Evolutionary conservation across 2,797 vertebrate genomes (phyloP), one percentile per base, ranked within the genome.

Genomic region (Aplochiton taeniatus): DNA sequence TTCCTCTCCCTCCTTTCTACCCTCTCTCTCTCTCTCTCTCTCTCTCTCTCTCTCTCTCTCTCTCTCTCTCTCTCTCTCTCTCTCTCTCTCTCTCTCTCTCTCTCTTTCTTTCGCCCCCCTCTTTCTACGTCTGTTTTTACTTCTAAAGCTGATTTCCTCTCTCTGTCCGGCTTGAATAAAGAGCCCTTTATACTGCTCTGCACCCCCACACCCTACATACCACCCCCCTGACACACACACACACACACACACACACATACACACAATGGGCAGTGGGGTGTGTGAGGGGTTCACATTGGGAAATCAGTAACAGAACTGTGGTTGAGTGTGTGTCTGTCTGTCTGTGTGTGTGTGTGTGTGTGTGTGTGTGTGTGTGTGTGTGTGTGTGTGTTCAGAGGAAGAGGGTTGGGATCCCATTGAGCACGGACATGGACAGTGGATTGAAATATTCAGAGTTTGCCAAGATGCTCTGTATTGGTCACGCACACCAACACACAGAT

Each of bases 131-230:
- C 84, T 93, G 89, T 92, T 93, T 93, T 92, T 91, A 88, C 90
- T 91, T 90, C 90, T 89, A 85, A 91, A 87, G 87, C 89, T 88
- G 90, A 92, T 93, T 93, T 92, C 91, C 91, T 93, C 87, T 91
- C 88, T 84, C 89, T 92, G 90, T 92, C 89, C 87, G 73, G 83
- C 80, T 74, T 19, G 86, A 92, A 92, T 92, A 92, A 93, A 92
- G 92, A 78, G 75, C 80, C 89, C 91, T 93, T 93, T 93, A 93
- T 93, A 88, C 85, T 68, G 79, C 75, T 82, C 75, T 66, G 73
- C 79, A 77, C 76, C 74, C 74, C 72, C 78, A 78, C 75, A 77
- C 46, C 12, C 54, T n/a, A 47, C 55, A 41, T 53, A 49, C 46
- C 51, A 64, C 59, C 12, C 59, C 77, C 68, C 66, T 68, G 66